Evolutionary conservation across 1,140 invertebrate species (phyloP).

Genomic region (Metopolophium dirhodum): DNA sequence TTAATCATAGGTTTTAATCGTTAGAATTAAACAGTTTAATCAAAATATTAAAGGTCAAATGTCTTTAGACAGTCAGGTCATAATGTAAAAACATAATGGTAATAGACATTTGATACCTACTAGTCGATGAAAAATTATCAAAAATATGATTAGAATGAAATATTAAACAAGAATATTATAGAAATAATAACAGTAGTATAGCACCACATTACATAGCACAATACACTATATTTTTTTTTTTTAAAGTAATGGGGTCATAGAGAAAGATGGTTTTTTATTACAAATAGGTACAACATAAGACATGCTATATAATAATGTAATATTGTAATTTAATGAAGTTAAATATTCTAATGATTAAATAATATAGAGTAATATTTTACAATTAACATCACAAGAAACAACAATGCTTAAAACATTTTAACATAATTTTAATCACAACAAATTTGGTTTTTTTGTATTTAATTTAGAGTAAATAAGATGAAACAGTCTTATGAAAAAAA

Average conservation of each 20-base stretch:
- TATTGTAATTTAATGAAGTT: neutral
- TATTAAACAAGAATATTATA: neutral
- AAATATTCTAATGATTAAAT: neutral
- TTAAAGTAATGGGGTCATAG: neutral
- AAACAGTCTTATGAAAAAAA: conserved; percentile 30
- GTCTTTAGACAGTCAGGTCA: neutral
- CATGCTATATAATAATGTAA: neutral
- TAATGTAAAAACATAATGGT: neutral
- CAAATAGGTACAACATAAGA: neutral
- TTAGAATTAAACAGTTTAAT: neutral
- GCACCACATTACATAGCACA: neutral
- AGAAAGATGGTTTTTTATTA: neutral
- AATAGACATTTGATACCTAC: neutral
- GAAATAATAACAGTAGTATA: neutral
- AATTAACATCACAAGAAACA: neutral
- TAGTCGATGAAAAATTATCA: neutral
- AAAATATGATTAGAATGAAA: neutral
- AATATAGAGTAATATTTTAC: neutral
- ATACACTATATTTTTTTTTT: neutral
- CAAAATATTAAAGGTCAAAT: neutral
- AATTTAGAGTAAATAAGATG: neutral
- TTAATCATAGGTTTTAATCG: neutral
- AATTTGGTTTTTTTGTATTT: neutral
- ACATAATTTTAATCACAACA: neutral
- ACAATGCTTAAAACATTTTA: neutral